phyloP scores from a whole-genome alignment of 2,113 vertebrate species.

The Apeltes quadracus region DNA sequence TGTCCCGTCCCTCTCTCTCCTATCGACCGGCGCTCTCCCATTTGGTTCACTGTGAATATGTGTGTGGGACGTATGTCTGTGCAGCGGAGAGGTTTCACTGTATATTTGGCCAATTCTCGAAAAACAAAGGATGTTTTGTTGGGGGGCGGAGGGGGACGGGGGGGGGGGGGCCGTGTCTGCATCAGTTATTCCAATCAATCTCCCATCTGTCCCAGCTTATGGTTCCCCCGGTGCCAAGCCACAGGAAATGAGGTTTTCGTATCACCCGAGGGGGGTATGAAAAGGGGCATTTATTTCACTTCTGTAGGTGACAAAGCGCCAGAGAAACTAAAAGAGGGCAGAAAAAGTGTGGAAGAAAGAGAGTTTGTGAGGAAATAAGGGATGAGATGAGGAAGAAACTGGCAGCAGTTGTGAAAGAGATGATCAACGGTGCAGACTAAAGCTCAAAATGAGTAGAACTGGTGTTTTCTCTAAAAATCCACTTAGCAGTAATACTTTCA shows the following conservation, averaged over 20 bases:
- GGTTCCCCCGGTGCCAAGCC: constrained; percentile 64
- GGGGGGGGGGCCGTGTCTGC: constrained; percentile 45
- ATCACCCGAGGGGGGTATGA: constrained; percentile 70
- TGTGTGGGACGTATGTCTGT: constrained; percentile 41
- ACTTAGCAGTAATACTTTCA: constrained; percentile 24
- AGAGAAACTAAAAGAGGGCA: constrained; percentile 33
- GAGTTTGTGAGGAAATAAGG: not conserved
- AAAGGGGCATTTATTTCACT: constrained; percentile 80
- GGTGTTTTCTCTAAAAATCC: constrained; percentile 59
- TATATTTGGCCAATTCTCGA: constrained; percentile 59
- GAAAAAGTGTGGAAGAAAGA: constrained; percentile 9
- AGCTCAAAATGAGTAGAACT: constrained; percentile 9
- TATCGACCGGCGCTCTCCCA: too few species aligned
- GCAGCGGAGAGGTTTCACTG: constrained; percentile 40
- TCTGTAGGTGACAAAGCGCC: constrained; percentile 75
- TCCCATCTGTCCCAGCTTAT: constrained; percentile 78
- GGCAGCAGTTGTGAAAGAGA: not conserved
- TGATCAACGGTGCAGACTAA: constrained; percentile 5
- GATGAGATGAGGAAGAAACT: constrained; percentile 19
- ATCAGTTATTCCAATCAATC: constrained; percentile 79
- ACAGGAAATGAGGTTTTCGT: constrained; percentile 84
- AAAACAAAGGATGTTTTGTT: constrained; percentile 80
- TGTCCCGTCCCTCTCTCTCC: too few species aligned
- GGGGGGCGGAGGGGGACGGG: not conserved
- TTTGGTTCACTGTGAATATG: constrained; percentile 5